Conservation (phyloP, 53 echinoderm and acorn worm species). For the Henricia sp. region DNA sequence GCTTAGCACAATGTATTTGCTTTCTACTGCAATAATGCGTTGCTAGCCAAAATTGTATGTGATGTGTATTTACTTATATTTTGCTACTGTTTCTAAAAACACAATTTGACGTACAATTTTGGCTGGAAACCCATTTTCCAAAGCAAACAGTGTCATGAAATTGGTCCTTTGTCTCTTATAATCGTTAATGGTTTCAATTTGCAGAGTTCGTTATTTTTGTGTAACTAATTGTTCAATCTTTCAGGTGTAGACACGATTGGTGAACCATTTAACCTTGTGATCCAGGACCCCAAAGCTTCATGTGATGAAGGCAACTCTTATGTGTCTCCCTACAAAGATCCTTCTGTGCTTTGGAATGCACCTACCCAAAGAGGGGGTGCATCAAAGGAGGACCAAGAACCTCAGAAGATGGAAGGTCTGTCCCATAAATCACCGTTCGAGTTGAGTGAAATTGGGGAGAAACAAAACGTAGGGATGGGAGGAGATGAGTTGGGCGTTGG, state of each 20-base stretch:
- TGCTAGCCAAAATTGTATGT: too few relatives aligned
- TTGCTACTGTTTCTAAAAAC: too few relatives aligned
- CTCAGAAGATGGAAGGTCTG: slow-evolving; percentile 59
- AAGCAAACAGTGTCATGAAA: too few relatives aligned
- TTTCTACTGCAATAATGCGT: too few relatives aligned
- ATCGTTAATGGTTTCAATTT: too few relatives aligned
- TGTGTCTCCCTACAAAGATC: slow-evolving; percentile 24
- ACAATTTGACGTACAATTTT: too few relatives aligned
- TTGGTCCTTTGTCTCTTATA: too few relatives aligned
- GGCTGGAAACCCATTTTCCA: too few relatives aligned
- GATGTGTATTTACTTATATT: too few relatives aligned
- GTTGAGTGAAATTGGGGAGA: slow-evolving; percentile 36
- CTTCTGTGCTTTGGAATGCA: slow-evolving; percentile 26
- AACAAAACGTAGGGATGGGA: slow-evolving; percentile 15
- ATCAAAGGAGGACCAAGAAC: slow-evolving; percentile 19
- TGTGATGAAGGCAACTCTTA: slow-evolving; percentile 4
- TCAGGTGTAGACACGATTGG: slow-evolving; percentile 93
- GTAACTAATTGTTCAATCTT: background rate
- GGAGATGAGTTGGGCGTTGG: background rate
- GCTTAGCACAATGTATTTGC: too few relatives aligned
- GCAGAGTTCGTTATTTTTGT: background rate
- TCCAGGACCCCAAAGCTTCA: slow-evolving; percentile 42
- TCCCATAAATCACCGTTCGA: slow-evolving; percentile 47
- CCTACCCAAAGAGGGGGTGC: slow-evolving; percentile 8
- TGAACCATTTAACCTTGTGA: slow-evolving; percentile 78